Percentiles rank a stretch among this genome's conserved stretches.
These are phyloP conservation scores for Drosophila arawakana DNA, from an alignment of 1,140 invertebrate species.

Conservation along the genomic window DNA sequence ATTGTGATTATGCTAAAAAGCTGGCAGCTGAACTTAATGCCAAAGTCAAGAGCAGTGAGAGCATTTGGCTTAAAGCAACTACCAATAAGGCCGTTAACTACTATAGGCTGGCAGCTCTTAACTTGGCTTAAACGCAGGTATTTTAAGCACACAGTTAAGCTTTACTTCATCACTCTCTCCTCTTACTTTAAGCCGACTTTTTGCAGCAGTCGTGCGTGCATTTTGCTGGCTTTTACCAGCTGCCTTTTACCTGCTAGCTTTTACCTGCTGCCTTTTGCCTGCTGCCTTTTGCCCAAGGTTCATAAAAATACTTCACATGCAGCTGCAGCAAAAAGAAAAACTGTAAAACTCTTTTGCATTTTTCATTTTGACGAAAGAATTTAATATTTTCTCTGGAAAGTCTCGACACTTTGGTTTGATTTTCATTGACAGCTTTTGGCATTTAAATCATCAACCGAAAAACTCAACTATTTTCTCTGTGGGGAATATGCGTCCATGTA, in stretches of 20 bases:
- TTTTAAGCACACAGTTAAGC: background rate
- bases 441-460: conserved; percentile 7
- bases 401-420: conserved; percentile 14
- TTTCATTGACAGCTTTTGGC: conserved; percentile 19
- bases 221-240: conserved; percentile 21
- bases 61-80: conserved; percentile 16
- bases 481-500: background rate
- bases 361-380: conserved; percentile 24
- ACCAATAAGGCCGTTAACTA: conserved; percentile 7
- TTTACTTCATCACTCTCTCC: background rate
- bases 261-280: background rate
- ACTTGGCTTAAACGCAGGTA: conserved; percentile 10
- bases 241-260: background rate
- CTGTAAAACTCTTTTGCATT: conserved; percentile 17
- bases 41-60: background rate
- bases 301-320: conserved; percentile 22
- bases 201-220: conserved; percentile 25
- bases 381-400: conserved; percentile 29
- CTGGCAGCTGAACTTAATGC: conserved; percentile 12
- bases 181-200: conserved; percentile 22
- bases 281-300: background rate
- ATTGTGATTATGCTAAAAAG: conserved; percentile 36
- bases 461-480: background rate
- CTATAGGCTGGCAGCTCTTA: background rate
- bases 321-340: background rate